Evolutionary conservation across 2,113 vertebrate genomes (phyloP).

Genomic region (Antechinus stuartii): DNA sequence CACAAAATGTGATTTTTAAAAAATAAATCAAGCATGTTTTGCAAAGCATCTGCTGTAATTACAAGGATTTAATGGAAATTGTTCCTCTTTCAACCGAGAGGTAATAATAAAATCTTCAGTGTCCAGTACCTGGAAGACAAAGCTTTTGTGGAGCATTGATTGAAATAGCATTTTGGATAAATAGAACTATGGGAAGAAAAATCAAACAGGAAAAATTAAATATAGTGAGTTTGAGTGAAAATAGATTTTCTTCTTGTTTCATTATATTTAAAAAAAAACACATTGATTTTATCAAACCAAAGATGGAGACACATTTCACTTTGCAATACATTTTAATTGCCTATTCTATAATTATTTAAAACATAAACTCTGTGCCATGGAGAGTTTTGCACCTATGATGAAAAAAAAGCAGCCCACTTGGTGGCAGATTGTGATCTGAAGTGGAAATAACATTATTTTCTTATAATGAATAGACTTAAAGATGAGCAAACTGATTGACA

Average conservation of each 20-base stretch:
- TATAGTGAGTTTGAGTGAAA: not conserved
- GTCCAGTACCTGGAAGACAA: not conserved
- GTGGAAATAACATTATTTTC: not conserved
- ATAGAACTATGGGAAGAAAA: not conserved
- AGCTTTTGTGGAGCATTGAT: not conserved
- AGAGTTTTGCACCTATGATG: not conserved
- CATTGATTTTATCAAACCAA: not conserved
- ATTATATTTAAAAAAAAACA: not conserved
- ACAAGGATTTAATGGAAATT: not conserved
- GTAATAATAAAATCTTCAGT: not conserved
- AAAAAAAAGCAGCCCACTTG: not conserved
- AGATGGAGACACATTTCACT: too few relatives aligned
- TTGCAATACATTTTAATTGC: not conserved
- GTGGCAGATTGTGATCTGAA: not conserved
- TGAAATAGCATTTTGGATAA: not conserved
- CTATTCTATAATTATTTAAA: not conserved
- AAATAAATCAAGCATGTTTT: not conserved
- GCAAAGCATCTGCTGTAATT: not conserved
- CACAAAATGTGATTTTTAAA: not conserved
- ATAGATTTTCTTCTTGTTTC: not conserved
- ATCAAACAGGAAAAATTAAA: not conserved
- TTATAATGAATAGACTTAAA: not conserved
- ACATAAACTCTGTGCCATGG: not conserved
- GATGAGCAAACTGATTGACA: not conserved
- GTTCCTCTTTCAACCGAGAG: not conserved